Evolutionary conservation across 2,797 vertebrate species (phyloP).

Genomic region (Microhierax caerulescens): DNA sequence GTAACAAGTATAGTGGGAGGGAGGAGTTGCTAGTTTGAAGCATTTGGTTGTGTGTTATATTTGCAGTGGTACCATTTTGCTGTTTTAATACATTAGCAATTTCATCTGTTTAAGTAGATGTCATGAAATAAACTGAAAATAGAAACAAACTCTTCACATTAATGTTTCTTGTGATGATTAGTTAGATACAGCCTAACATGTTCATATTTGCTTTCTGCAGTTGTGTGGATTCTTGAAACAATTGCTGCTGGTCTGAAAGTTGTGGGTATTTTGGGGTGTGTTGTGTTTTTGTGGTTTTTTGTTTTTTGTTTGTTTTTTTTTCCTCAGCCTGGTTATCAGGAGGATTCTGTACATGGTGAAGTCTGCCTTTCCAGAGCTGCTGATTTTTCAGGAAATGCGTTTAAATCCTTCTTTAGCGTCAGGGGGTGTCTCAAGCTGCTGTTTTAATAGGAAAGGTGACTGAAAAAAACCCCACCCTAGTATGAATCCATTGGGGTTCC

Average conservation of each 20-base stretch:
- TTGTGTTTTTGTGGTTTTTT: no score
- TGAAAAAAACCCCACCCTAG: background rate
- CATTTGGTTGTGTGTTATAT: background rate
- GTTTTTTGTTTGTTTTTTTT: background rate
- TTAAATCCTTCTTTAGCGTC: background rate
- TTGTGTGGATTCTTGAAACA: background rate
- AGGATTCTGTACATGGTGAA: background rate
- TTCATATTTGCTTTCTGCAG: background rate
- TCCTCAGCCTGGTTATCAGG: background rate
- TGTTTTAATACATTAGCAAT: background rate
- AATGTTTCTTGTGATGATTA: background rate
- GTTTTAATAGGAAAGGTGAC: background rate
- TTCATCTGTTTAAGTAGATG: background rate
- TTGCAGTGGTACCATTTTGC: background rate
- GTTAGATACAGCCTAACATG: background rate
- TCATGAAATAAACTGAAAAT: background rate
- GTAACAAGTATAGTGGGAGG: background rate
- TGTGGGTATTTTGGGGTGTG: no score
- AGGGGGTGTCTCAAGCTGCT: background rate
- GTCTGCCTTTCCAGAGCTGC: background rate
- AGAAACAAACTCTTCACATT: background rate
- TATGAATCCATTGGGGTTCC: background rate
- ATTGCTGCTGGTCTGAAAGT: background rate
- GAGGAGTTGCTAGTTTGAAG: background rate
- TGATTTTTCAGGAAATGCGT: background rate